phyloP scores from a whole-genome alignment of 37 sponge, comb jelly and placozoan species.

The Beroe forskalii region DNA sequence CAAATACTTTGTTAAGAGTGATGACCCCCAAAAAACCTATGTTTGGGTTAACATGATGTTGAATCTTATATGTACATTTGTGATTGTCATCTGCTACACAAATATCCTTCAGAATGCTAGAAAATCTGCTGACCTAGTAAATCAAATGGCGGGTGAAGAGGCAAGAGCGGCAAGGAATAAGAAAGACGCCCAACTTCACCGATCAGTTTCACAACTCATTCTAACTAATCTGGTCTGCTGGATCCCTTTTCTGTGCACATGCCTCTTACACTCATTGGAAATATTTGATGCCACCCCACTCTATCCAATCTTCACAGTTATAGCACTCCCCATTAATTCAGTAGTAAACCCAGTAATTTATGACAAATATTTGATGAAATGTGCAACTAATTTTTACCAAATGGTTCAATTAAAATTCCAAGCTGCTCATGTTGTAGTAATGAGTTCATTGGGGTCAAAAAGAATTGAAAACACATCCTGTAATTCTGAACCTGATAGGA shows the following conservation, averaged over 20 bases:
- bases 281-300: neutral
- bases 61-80: neutral
- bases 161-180: too few species aligned
- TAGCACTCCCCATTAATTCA: neutral
- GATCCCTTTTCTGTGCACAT: neutral
- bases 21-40: neutral
- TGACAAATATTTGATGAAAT: neutral
- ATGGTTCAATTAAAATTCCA: too few species aligned
- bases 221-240: neutral
- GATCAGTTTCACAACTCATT: neutral
- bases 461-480: too few species aligned
- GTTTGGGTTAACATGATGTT: neutral
- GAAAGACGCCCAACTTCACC: too few species aligned
- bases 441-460: too few species aligned
- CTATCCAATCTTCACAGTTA: neutral
- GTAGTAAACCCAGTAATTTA: neutral
- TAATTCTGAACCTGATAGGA: too few species aligned
- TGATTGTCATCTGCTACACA: neutral
- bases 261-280: neutral
- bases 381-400: too few species aligned
- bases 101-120: neutral
- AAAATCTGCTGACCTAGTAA: neutral
- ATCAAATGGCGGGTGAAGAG: neutral
- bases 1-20: neutral
- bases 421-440: too few species aligned